Conservation (phyloP, 2,113 vertebrate species). For the Thomomys bottae region DNA sequence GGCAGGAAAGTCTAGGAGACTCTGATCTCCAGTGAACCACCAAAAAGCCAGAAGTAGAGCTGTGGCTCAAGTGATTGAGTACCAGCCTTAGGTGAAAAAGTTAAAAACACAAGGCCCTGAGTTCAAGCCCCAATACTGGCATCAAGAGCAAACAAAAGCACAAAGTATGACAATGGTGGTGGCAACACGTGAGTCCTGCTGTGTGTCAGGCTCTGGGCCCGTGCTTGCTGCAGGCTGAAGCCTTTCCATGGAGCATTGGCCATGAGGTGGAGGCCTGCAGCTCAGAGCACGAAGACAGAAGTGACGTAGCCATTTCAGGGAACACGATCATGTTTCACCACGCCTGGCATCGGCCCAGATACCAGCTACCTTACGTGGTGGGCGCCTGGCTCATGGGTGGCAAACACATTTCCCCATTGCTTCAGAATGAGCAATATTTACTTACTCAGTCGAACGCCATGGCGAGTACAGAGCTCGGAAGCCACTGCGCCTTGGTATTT, state of each 20-base stretch:
- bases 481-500: too few relatives aligned
- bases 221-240: background rate
- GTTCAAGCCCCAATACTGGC: too few relatives aligned
- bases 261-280: background rate
- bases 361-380: slow-evolving; percentile 48
- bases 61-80: too few relatives aligned
- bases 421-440: slow-evolving; percentile 71
- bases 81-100: too few relatives aligned
- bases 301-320: background rate
- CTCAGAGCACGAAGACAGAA: background rate
- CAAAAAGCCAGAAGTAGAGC: too few relatives aligned
- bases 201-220: background rate
- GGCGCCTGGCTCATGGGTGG: background rate
- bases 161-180: background rate
- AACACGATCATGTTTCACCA: background rate
- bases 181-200: background rate
- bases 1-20: too few relatives aligned
- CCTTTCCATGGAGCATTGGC: background rate
- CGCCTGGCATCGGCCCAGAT: background rate
- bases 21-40: too few relatives aligned
- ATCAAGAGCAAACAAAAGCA: too few relatives aligned
- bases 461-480: slow-evolving; percentile 63
- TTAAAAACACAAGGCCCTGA: too few relatives aligned
- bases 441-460: slow-evolving; percentile 28
- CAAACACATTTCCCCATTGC: slow-evolving; percentile 70